Evolutionary conservation across 2,888 invertebrate genomes (phyloP), one percentile per base, ranked within the genome.

Genomic region (Eupithecia vulgata): DNA sequence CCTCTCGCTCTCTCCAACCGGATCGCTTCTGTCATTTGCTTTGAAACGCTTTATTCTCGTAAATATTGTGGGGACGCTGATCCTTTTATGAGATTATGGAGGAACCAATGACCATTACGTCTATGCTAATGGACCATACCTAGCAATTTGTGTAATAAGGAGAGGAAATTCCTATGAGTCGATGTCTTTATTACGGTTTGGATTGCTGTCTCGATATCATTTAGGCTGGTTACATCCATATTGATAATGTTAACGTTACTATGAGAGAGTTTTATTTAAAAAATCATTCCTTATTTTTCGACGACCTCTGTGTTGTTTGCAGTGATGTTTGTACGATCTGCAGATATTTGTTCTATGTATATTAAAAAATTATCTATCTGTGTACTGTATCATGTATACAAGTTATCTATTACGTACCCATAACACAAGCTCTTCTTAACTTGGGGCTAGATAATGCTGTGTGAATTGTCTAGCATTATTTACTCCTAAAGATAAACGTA

Each of bases 11-110:
- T 81, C 86, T 84, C 84, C 81, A 84, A 85, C 87, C 84, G 80
- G 81, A 68, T 76, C 85, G 86, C 84, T 85, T 86, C 89, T 91
- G 90, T 91, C 91, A 91, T 91, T 90, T 87, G 83, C 84, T 87
- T 87, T 85, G 87, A 85, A 84, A 85, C 88, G 85, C 85, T 90
- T 89, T 87, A 90, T 85, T 84, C 85, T 81, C 84, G 85, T 87
- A 87, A 89, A 90, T 88, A 90, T 87, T 85, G 85, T 84, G 81
- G 76, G 82, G 78, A 84, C 82, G 83, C 77, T 81, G 86, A 88
- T 89, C 82, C 84, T 84, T 87, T 87, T 85, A 85, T 81, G 77
- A 86, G 87, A 89, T 88, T 86, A 87, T 80, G 71, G 81, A 82
- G 80, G 78, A 80, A 79, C 81, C 86, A 84, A 84, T 87, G 84